Percentiles rank a stretch among this genome's conserved stretches.
These are phyloP conservation scores for Drosophila paracracens DNA, from an alignment of 2,888 invertebrate species.

Conservation along the genomic window DNA sequence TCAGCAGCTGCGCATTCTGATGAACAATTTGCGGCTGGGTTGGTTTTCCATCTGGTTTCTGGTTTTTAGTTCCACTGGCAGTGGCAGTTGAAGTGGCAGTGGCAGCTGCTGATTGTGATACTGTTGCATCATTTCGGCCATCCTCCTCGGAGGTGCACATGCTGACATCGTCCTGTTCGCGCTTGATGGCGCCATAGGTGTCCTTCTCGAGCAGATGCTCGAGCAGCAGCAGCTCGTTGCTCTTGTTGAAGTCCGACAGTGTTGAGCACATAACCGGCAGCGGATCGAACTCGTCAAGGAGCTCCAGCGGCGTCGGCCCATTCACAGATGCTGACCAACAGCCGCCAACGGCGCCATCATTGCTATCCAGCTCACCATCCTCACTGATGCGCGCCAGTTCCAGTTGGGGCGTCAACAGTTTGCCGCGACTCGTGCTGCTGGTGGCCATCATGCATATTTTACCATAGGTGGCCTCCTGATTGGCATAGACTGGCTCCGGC, in stretches of 20 bases:
- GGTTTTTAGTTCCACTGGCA: background rate
- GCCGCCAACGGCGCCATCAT: conserved; percentile 76
- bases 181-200: conserved; percentile 88
- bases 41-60: background rate
- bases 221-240: conserved; percentile 88
- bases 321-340: conserved; percentile 11
- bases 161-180: conserved; percentile 84
- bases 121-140: conserved; percentile 43
- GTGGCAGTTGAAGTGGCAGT: background rate
- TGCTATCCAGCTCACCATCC: conserved; percentile 56
- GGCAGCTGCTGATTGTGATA: background rate
- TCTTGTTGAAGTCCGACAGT: conserved; percentile 83
- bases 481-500: conserved; percentile 84
- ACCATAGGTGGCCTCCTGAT: conserved; percentile 84
- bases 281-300: conserved; percentile 92
- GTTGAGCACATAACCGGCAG: conserved; percentile 81
- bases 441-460: conserved; percentile 83
- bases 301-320: conserved; percentile 83
- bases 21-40: conserved; percentile 76
- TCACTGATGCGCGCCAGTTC: conserved; percentile 62
- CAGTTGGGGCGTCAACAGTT: conserved; percentile 75
- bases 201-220: conserved; percentile 90
- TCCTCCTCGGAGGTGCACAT: conserved; percentile 86
- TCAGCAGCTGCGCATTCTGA: conserved; percentile 81
- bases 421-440: conserved; percentile 71